Evolutionary conservation across 30 jellyfish, hydroid and myxozoan genomes (phyloP).

Genomic region (Cassiopea xamachana): DNA sequence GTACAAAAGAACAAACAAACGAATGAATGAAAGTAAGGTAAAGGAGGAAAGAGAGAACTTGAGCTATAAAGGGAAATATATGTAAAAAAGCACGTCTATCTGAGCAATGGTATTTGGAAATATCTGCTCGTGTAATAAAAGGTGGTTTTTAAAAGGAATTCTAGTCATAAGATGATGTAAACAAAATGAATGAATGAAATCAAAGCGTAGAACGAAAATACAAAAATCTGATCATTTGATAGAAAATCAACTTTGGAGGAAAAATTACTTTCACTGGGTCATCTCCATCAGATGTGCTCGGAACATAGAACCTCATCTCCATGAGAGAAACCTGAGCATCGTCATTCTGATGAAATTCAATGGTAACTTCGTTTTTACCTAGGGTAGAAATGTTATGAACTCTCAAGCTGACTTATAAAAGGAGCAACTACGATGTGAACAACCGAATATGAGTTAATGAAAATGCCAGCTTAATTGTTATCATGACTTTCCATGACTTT

Average conservation of each 20-base stretch:
- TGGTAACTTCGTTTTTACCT: slow-evolving; percentile 98
- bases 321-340: slow-evolving; percentile 89
- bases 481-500: no score
- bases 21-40: not conserved
- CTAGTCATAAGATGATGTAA: not conserved
- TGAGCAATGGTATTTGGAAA: no score
- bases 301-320: slow-evolving; percentile 98
- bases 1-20: not conserved
- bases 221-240: not conserved
- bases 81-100: not conserved
- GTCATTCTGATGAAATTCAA: slow-evolving; percentile 94
- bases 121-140: not conserved
- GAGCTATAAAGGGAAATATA: not conserved
- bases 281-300: slow-evolving; percentile 75
- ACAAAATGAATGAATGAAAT: no score
- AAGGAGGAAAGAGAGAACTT: not conserved
- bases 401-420: not conserved
- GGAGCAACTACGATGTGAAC: no score
- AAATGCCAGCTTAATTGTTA: no score
- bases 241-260: no score
- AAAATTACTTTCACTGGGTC: slow-evolving; percentile 88
- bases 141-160: not conserved
- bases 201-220: not conserved
- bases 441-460: no score
- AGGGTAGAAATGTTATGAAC: not conserved